Conservation (phyloP, 2,797 vertebrate genomes). For the Anas bahamensis region DNA sequence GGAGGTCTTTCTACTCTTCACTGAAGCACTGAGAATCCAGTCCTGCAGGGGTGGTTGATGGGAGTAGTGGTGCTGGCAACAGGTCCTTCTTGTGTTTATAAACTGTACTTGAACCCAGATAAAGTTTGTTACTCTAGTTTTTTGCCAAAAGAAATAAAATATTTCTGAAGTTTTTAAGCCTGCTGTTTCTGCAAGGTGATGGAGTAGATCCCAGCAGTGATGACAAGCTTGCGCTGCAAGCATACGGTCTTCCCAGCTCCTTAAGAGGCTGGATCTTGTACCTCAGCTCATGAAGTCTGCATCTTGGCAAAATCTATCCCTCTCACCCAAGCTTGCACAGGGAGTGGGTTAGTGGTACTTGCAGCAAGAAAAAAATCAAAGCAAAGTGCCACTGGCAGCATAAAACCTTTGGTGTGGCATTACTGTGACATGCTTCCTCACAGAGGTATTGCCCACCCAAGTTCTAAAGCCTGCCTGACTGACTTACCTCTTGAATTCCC, state of each 20-base stretch:
- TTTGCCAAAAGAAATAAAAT: conserved; percentile 77
- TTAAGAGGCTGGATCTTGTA: background rate
- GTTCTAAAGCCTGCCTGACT: background rate
- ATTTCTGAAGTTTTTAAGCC: conserved; percentile 49
- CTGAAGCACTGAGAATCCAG: conserved; percentile 23
- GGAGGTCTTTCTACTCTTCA: background rate
- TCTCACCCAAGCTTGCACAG: background rate
- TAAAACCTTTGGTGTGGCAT: no score
- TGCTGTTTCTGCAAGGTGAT: conserved; percentile 2
- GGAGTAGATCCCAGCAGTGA: background rate
- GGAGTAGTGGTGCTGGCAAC: conserved; percentile 45
- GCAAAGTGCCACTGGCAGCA: background rate
- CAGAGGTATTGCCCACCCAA: background rate
- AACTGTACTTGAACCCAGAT: conserved; percentile 61
- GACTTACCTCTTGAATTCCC: background rate
- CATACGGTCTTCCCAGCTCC: background rate
- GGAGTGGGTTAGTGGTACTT: background rate
- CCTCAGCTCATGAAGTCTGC: background rate
- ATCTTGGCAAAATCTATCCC: background rate
- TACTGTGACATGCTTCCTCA: background rate
- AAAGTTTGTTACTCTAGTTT: conserved; percentile 68
- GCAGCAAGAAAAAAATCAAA: background rate
- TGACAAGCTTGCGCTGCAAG: fast-evolving
- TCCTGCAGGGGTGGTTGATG: background rate
- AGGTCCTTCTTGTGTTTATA: conserved; percentile 43